Evolutionary conservation across 2,797 vertebrate species (phyloP), one percentile per base, ranked within the genome.

Genomic region (Sebastes minor): DNA sequence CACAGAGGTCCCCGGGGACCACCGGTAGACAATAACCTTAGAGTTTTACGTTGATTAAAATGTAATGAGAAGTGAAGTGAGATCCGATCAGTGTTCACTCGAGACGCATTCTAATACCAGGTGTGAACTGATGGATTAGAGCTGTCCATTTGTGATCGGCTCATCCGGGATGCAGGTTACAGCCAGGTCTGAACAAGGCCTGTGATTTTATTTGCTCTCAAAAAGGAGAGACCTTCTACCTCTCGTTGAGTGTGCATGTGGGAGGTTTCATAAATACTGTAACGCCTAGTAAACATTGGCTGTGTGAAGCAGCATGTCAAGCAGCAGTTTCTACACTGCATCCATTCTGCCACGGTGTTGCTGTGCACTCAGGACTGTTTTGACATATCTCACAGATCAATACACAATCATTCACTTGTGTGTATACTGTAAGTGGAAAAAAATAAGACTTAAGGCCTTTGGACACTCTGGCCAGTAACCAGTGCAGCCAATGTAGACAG

Each of bases 251-350:
- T 75, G 22, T 52, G 71, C 53, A 66, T 25, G 28, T 61, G 13
- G 23, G 60, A 62, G 28, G n/a, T 61, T 52, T 77, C 66, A 84
- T 82, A 76, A 84, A 87, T 78, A 80, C 61, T 78, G 71, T n/a
- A 85, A 78, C 68, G 82, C 49, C 46, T 55, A 46, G 76, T 87
- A 70, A 76, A 61, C 30, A 53, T 2, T 71, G 12, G 72, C 8
- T 2, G 20, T 53, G 42, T 46, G 60, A 78, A 68, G 23, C 52
- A 78, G 59, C 72, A 22, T 6, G 23, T 25, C 74, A 61, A 65
- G 27, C 55, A 35, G 59, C 32, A 64, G 55, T 46, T 33, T 73
- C 9, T 49, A 62, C 55, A 52, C 46, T 35, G 30, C 25, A 69
- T 12, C 25, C 18, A 25, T 64, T 35, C 28, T 49, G n/a, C 35